Conservation (phyloP, 2,797 vertebrate species). For the Smutsia temminckii region DNA sequence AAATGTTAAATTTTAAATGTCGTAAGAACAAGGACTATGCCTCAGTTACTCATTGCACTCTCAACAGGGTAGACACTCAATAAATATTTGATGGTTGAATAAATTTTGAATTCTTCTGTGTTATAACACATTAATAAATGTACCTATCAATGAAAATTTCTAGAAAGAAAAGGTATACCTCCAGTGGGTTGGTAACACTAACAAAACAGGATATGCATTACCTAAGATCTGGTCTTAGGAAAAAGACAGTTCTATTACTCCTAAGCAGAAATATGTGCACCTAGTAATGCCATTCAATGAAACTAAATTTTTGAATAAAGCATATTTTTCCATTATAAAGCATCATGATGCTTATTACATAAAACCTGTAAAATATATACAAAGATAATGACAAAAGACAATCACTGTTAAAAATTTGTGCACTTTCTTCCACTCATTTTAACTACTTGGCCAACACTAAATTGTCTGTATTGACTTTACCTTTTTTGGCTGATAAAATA, state of each 20-base stretch:
- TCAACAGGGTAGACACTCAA: not conserved
- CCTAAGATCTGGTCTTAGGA: not conserved
- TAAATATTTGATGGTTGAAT: conserved; percentile 10
- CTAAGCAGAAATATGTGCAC: conserved; percentile 34
- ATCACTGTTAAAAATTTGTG: not conserved
- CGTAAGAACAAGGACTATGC: not conserved
- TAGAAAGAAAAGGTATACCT: not conserved
- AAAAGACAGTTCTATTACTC: not conserved
- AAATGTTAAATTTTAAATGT: conserved; percentile 21
- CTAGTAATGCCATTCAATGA: not conserved
- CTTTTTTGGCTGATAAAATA: not conserved
- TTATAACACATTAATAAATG: not conserved
- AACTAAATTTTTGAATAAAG: conserved; percentile 24
- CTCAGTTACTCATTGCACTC: not conserved
- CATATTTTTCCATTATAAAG: conserved; percentile 10
- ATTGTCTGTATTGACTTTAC: not conserved
- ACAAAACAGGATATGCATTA: not conserved
- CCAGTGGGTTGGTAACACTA: not conserved
- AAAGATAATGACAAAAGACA: conserved; percentile 5
- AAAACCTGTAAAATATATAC: not conserved
- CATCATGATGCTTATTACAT: not conserved
- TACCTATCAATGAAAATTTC: not conserved
- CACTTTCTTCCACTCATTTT: not conserved
- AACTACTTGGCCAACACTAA: not conserved
- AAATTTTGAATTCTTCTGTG: not conserved